Base-by-base conservation (phyloP, 2,888 invertebrate species). In the Allacma fusca region DNA sequence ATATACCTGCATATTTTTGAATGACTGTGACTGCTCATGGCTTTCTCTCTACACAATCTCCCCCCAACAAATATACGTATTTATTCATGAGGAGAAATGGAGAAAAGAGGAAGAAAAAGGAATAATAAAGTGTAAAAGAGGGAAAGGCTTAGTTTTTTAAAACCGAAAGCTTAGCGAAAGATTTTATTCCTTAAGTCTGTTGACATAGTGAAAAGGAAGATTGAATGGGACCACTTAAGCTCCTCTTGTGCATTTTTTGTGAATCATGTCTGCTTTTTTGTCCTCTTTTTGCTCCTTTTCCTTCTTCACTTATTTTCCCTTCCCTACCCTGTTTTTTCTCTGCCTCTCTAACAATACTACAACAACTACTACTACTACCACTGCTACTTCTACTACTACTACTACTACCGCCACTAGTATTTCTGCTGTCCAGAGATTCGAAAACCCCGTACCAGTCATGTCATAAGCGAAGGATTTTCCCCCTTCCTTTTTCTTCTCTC, bases 191-290 rank as follows among this genome's bases (percentile, higher is more conserved):
- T 29, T 69, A 43, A 23, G 44, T 23, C 24, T 69, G 69, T 43
- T 69, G 69, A 69, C 69, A 44, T 23, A 43, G 43, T 43, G 69
- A 69, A 69, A 69, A 69, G 40, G 23, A 69, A 69, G 69, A 69
- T 69, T 69, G 69, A 69, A 69, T 69, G 69, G 69, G 43, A 43
- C 69, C 43, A 69, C 69, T 69, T 69, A 69, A 34, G 40, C 34
- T 69, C 34, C 69, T 69, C 69, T 69, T 13, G 69, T 43, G 69
- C 23, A 69, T 69, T 69, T 24, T 44, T 69, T 43, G 7, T n/a
- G 23, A 43, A 43, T 44, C 69, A n/a, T 44, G 43, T 23, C 24
- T 68, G n/a, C 23, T 69, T 69, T 44, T 69, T 7, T 9, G 69
- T 44, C 40, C 24, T 44, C 44, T 69, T 34, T 69, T 23, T 44